phyloP scores from a whole-genome alignment of 2,888 invertebrate genomes.

The Tetranychus piercei region DNA sequence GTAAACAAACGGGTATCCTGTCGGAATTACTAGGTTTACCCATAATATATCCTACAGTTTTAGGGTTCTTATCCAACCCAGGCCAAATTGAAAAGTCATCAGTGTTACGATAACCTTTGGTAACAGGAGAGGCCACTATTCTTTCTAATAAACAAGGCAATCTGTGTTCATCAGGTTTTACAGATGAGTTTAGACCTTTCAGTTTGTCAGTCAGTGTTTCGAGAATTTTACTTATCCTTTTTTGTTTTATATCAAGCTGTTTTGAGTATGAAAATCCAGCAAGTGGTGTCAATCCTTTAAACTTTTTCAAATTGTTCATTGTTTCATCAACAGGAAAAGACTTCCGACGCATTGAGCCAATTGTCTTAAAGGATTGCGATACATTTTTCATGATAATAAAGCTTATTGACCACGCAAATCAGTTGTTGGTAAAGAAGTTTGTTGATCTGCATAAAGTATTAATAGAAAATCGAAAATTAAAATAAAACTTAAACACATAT shows the following conservation, averaged over 20 bases:
- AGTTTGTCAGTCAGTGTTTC: constrained; percentile 22
- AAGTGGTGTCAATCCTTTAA: neutral
- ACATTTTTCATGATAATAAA: too few relatives aligned
- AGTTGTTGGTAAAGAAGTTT: too few relatives aligned
- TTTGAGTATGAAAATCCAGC: constrained; percentile 30
- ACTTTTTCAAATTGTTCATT: neutral
- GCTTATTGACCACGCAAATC: too few relatives aligned
- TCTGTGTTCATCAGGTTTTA: constrained; percentile 18
- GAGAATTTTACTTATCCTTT: constrained; percentile 19
- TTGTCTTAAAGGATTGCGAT: too few relatives aligned
- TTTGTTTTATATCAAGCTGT: constrained; percentile 28
- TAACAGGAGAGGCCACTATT: constrained; percentile 31
- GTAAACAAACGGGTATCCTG: constrained; percentile 29
- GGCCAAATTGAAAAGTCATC: constrained; percentile 33
- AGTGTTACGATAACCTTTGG: constrained; percentile 33
- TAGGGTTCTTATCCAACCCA: constrained; percentile 33
- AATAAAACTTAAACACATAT: too few relatives aligned
- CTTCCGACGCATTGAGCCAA: too few relatives aligned
- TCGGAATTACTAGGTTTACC: constrained; percentile 27
- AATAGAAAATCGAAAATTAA: too few relatives aligned
- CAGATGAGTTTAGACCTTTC: constrained; percentile 12
- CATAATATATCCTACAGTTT: constrained; percentile 34
- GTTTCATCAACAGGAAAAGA: too few relatives aligned
- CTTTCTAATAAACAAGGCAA: constrained; percentile 28
- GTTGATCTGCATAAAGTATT: too few relatives aligned